Base-by-base conservation (phyloP, 2,888 invertebrate species). In the Helicoverpa assulta region DNA sequence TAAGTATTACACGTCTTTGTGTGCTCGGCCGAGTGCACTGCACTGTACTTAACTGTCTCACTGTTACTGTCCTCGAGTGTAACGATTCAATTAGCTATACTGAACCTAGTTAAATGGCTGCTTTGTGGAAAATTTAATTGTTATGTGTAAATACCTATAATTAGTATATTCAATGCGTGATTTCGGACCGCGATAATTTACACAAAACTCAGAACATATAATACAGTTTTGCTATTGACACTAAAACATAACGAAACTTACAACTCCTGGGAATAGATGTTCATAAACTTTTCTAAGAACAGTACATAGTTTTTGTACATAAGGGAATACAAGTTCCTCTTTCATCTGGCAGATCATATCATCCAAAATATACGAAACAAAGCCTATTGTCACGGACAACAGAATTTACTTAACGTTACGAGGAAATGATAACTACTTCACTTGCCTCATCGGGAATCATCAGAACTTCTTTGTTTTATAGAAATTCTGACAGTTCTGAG, bases 41-140 rank as follows among this genome's bases (percentile, higher is more conserved):
- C 59, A 26, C 50, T 53, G 57, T 37, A 56, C 54, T 63, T 59
- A 21, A 43, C 47, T 33, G 54, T 52, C 43, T 55, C 21, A 18
- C 53, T 47, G 66, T 62, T 19, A 57, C 29, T 53, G 59, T 52
- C n/a, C 62, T 52, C 57, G 26, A 50, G 26, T 63, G 40, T 40
- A 43, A 75, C 21, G 43, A 56, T 47, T 66, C 58, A 65, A 66
- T 74, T 61, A 78, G 16, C 6, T 53, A 10, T 16, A 16, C n/a
- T 50, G 29, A 43, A 43, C 10, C 16, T 5, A 14, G 3, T 14
- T 16, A 16, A 16, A 43, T 43, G 16, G 43, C 16, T 43, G 43
- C 0, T 43, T 3, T 40, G 14, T 14, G 40, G 40, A 12, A 40
- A 16, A 43, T 43, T 43, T 43, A 43, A 43, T 43, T 43, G 43